A percentile compares a stretch with the other conserved stretches of the same genome.
Conservation (phyloP, 2,797 vertebrate species). For the Tamandua tetradactyla region DNA sequence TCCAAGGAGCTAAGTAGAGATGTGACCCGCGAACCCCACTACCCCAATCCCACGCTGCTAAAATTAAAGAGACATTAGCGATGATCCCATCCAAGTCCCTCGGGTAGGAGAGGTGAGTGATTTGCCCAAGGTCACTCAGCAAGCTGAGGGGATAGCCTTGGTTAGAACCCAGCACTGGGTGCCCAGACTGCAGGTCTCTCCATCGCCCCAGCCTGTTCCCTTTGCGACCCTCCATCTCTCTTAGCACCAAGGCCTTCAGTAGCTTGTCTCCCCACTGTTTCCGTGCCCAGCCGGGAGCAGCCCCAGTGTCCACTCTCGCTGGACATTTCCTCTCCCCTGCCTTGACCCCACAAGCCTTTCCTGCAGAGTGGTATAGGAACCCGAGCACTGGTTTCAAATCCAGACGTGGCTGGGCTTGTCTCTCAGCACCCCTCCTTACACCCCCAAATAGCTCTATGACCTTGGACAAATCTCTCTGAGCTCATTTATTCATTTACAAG, state of each 20-base stretch:
- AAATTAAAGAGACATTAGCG: not conserved
- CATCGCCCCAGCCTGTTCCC: not conserved
- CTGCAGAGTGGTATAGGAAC: not conserved
- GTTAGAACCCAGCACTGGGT: not conserved
- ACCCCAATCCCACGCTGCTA: not conserved
- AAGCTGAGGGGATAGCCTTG: not conserved
- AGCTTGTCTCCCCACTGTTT: not conserved
- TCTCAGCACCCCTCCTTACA: not conserved
- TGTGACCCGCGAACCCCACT: not conserved
- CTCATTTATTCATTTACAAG: slow-evolving; percentile 29
- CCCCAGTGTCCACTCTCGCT: not conserved
- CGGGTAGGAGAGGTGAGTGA: not conserved
- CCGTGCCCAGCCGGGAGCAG: not conserved
- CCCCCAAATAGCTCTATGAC: not conserved
- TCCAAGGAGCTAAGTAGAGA: not conserved
- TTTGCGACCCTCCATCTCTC: not conserved
- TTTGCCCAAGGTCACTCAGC: not conserved
- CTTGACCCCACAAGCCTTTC: not conserved
- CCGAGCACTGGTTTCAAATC: not conserved
- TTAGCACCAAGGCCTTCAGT: not conserved
- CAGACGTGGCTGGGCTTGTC: not conserved
- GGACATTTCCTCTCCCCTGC: not conserved
- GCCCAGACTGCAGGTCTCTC: not conserved
- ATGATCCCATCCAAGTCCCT: not conserved
- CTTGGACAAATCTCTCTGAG: not conserved